Evolutionary conservation across 1,140 invertebrate genomes (phyloP).

Genomic region (Ylistrum balloti): DNA sequence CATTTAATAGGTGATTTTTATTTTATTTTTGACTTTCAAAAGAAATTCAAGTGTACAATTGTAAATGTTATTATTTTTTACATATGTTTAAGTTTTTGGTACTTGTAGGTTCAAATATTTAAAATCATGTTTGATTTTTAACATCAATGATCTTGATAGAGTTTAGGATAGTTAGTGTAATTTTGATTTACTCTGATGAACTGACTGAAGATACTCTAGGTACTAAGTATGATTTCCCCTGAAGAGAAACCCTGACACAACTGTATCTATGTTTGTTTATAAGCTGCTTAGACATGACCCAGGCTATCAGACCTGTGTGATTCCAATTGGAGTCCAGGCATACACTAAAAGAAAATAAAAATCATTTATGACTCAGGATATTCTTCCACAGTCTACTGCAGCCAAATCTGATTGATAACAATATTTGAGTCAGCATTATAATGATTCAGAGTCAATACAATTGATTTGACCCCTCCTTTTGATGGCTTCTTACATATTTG

Average conservation of each 20-base stretch:
- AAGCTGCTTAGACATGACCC: slow-evolving; percentile 31
- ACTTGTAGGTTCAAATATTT: not conserved
- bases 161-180: too few relatives aligned
- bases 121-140: too few relatives aligned
- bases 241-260: slow-evolving; percentile 37
- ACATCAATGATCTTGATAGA: too few relatives aligned
- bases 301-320: slow-evolving; percentile 1
- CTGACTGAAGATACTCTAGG: not conserved
- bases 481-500: not conserved
- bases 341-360: not conserved
- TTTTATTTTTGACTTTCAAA: too few relatives aligned
- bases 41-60: too few relatives aligned
- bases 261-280: slow-evolving; percentile 4
- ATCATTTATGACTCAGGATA: not conserved
- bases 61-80: too few relatives aligned
- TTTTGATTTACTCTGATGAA: not conserved
- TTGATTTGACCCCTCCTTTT: slow-evolving; percentile 32
- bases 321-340: slow-evolving; percentile 37
- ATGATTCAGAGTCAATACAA: not conserved
- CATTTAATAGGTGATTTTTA: too few relatives aligned
- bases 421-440: not conserved
- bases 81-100: too few relatives aligned
- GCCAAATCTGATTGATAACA: not conserved
- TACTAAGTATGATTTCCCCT: slow-evolving; percentile 34
- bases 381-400: slow-evolving; percentile 32